Evolutionary conservation across 2,113 vertebrate species (phyloP).

Genomic region (Pycnonotus jocosus): DNA sequence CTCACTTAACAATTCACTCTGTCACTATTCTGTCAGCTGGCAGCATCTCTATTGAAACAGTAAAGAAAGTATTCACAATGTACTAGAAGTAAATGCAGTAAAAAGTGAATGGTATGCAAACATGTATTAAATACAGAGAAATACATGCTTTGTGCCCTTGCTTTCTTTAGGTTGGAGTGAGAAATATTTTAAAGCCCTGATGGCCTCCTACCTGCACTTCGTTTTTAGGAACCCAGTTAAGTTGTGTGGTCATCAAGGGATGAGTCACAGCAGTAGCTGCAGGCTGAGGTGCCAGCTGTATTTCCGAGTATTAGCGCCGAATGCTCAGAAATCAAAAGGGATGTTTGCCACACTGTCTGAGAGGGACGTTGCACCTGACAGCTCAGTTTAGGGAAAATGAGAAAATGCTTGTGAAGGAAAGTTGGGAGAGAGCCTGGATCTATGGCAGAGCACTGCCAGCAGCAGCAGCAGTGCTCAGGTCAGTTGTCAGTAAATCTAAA

Average conservation of each 20-base stretch:
- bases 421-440: not conserved
- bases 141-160: not conserved
- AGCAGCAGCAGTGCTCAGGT: not conserved
- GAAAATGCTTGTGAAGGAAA: not conserved
- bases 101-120: not conserved
- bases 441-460: not conserved
- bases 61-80: not conserved
- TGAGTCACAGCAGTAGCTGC: not conserved
- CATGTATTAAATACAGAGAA: not conserved
- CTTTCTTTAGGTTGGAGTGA: not conserved
- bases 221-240: not conserved
- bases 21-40: not conserved
- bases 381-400: not conserved
- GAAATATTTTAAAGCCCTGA: not conserved
- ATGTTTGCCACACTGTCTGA: not conserved
- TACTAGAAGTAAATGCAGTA: not conserved
- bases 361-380: not conserved
- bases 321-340: not conserved
- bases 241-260: not conserved
- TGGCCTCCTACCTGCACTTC: not conserved
- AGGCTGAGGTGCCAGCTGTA: not conserved
- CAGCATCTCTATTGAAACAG: not conserved
- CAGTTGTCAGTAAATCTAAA: not conserved
- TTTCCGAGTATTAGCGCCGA: fast-evolving
- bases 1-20: not conserved